Conservation (phyloP, 2,888 invertebrate species). For the Stenodera caucasica region DNA sequence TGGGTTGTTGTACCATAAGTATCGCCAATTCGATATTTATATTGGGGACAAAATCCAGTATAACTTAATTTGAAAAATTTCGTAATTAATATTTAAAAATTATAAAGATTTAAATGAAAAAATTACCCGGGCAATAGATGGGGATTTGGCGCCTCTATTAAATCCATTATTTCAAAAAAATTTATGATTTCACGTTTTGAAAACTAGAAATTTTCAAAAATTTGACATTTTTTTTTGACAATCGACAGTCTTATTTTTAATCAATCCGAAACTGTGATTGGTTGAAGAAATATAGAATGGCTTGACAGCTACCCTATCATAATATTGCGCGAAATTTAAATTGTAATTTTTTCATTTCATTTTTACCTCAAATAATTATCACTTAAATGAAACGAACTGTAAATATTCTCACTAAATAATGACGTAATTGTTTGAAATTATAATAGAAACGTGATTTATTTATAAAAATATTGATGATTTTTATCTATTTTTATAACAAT, state of each 20-base stretch:
- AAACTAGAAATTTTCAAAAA: too few relatives aligned
- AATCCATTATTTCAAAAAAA: not conserved
- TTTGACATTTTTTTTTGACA: too few relatives aligned
- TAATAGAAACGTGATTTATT: not conserved
- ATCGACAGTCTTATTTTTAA: too few relatives aligned
- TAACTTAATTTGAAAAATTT: conserved; percentile 62
- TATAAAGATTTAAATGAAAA: not conserved
- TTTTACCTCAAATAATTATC: too few relatives aligned
- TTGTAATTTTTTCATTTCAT: too few relatives aligned
- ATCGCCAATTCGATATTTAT: conserved; percentile 72
- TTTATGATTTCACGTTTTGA: too few relatives aligned
- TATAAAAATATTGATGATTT: conserved; percentile 1
- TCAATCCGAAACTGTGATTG: too few relatives aligned
- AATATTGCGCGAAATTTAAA: too few relatives aligned
- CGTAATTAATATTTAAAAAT: not conserved
- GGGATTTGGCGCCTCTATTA: not conserved
- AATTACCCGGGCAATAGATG: not conserved
- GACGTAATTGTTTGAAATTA: not conserved
- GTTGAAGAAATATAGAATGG: too few relatives aligned
- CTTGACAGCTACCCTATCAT: too few relatives aligned
- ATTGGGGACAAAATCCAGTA: conserved; percentile 76
- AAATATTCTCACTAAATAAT: not conserved
- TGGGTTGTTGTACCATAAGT: conserved; percentile 75
- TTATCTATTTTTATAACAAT: not conserved
- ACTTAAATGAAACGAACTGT: not conserved